phyloP scores from a whole-genome alignment of 2,888 invertebrate genomes.

The Andrena fulva region DNA sequence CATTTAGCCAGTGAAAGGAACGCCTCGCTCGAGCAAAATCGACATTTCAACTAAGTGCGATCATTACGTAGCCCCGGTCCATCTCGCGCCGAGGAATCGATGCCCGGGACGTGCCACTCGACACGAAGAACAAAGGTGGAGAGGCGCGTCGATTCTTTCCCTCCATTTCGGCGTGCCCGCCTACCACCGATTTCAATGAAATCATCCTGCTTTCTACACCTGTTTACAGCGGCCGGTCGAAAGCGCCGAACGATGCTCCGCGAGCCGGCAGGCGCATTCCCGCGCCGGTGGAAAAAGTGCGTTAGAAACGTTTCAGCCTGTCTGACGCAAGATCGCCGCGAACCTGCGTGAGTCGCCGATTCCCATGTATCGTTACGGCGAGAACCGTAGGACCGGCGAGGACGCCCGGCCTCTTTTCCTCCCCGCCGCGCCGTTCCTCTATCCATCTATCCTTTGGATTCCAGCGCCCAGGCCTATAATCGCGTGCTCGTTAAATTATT shows the following conservation, averaged over 20 bases:
- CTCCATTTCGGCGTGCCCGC: too few relatives aligned
- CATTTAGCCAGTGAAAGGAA: too few relatives aligned
- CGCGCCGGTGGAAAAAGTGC: conserved; percentile 17
- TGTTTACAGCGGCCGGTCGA: too few relatives aligned
- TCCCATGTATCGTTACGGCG: conserved; percentile 14
- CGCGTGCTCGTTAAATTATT: conserved; percentile 44
- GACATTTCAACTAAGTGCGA: too few relatives aligned
- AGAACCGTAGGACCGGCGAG: conserved; percentile 51
- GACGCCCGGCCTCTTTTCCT: conserved; percentile 26
- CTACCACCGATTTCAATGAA: too few relatives aligned
- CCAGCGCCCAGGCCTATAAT: conserved; percentile 42
- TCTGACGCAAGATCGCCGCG: conserved; percentile 63
- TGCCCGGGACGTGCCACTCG: too few relatives aligned
- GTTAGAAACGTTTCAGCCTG: conserved; percentile 31
- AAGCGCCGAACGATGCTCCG: conserved; percentile 11
- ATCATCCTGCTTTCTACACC: too few relatives aligned
- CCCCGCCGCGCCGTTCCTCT: conserved; percentile 35
- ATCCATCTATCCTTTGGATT: conserved; percentile 16
- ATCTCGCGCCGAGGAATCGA: too few relatives aligned
- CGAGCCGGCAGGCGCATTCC: neutral
- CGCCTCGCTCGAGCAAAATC: too few relatives aligned
- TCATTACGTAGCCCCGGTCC: too few relatives aligned
- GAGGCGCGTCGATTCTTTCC: too few relatives aligned
- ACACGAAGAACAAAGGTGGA: too few relatives aligned
- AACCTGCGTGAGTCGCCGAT: conserved; percentile 49